phyloP scores from a whole-genome alignment of 2,797 vertebrate species.

The Garrulus glandarius region DNA sequence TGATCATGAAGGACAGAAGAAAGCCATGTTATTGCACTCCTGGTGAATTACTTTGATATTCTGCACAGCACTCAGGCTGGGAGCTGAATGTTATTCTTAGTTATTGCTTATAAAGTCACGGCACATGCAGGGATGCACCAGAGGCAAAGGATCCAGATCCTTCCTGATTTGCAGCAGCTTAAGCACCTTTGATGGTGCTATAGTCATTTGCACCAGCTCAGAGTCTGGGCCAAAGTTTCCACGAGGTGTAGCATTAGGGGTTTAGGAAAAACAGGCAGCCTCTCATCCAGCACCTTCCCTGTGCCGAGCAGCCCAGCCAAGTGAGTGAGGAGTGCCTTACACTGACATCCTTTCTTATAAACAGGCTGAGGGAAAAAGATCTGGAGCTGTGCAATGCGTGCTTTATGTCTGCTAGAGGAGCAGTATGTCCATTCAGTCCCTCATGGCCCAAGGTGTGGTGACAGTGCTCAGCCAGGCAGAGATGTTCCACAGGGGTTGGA shows the following conservation, averaged over 20 bases:
- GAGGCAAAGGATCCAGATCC: not conserved
- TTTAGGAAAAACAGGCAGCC: not conserved
- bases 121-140: not conserved
- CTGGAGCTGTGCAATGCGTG: not conserved
- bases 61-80: not conserved
- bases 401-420: not conserved
- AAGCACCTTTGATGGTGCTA: not conserved
- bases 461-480: not conserved
- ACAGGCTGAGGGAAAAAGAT: not conserved
- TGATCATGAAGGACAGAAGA: not conserved
- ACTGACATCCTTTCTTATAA: not conserved
- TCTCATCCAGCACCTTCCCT: not conserved
- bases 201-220: not conserved
- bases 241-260: not conserved
- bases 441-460: not conserved
- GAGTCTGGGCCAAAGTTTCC: not conserved
- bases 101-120: not conserved
- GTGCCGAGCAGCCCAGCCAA: accelerated
- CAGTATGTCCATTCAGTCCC: accelerated
- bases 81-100: not conserved
- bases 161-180: not conserved
- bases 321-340: not conserved
- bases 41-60: not conserved
- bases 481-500: not conserved
- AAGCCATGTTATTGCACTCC: not conserved